Evolutionary conservation across 2,888 invertebrate genomes (phyloP).

Genomic region (Timema podura): DNA sequence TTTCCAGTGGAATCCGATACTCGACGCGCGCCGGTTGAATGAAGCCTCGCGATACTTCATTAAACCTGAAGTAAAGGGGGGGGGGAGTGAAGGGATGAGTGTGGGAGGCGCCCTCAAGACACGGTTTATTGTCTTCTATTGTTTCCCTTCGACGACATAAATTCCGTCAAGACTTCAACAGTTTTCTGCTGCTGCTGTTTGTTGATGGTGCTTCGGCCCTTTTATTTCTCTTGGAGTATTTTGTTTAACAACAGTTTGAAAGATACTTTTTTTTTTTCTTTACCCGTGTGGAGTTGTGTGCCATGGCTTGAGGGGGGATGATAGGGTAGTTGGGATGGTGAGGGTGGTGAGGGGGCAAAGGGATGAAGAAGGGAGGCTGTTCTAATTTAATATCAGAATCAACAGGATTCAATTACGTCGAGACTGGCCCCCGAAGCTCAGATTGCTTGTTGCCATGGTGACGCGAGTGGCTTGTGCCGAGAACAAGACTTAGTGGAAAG

Average conservation of each 20-base stretch:
- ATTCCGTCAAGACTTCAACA: background rate
- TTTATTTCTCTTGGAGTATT: conserved; percentile 5
- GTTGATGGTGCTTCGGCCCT: background rate
- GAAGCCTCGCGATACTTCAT: no score
- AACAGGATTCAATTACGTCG: conserved; percentile 28
- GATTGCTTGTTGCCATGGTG: conserved; percentile 13
- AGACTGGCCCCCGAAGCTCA: background rate
- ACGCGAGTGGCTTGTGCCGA: background rate
- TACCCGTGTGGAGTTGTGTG: no score
- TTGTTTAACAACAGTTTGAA: conserved; percentile 3
- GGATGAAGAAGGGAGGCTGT: conserved; percentile 7
- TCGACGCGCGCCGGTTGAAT: no score
- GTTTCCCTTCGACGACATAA: background rate
- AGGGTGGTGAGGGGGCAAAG: background rate
- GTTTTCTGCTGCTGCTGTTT: background rate
- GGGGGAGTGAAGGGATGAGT: no score
- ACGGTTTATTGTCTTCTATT: conserved; percentile 4
- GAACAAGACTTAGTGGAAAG: background rate
- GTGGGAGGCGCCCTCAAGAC: background rate
- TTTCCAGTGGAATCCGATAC: no score
- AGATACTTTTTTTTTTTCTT: background rate
- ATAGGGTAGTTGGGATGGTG: conserved; percentile 1
- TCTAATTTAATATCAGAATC: conserved; percentile 28
- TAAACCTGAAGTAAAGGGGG: no score
- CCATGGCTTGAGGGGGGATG: background rate